Base-by-base conservation (phyloP, 2,888 invertebrate genomes). In the Beris morrisii region DNA sequence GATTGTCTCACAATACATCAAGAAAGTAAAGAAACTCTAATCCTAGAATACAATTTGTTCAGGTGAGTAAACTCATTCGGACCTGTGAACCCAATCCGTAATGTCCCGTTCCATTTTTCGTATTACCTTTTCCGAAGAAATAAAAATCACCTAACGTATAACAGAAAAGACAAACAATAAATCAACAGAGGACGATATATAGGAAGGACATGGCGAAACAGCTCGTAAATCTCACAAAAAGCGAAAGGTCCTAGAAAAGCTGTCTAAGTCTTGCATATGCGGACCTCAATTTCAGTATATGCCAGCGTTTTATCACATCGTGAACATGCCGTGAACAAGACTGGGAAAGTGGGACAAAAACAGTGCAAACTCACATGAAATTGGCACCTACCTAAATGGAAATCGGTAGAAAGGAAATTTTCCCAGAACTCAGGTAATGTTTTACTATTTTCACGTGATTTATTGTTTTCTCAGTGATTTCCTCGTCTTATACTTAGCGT, bases 381-480 rank as follows among this genome's bases (percentile, higher is more conserved):
- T 45, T 45, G 22, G 45, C 58, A 58, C 45, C 48, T 59, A 31
- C 31, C 48, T 28, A 64, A 68, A 68, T 64, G 64, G 64, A 61
- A 68, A 64, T 68, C 54, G 46, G 63, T 31, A 61, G 54, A 66
- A 61, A 61, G 32, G 52, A 54, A 61, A 65, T 61, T 55, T 45
- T 15, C 22, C 58, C 55, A 11, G 43, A 32, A 30, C 54, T 53
- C 61, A 63, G 45, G 66, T 46, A 48, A 53, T 53, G 50, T 57
- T 64, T 54, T 64, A 64, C 67, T 65, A 65, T 61, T 67, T 54
- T 61, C 64, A 59, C 54, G 65, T 67, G 67, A 67, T 67, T 67
- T 67, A 65, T 67, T 64, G 64, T 59, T 58, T 56, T 64, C 48
- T 50, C 28, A 48, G 67, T 67, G 67, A 67, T 67, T 67, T 64